Evolutionary conservation across 2,888 invertebrate genomes (phyloP), one percentile per base, ranked within the genome.

Genomic region (Tipula unca): DNA sequence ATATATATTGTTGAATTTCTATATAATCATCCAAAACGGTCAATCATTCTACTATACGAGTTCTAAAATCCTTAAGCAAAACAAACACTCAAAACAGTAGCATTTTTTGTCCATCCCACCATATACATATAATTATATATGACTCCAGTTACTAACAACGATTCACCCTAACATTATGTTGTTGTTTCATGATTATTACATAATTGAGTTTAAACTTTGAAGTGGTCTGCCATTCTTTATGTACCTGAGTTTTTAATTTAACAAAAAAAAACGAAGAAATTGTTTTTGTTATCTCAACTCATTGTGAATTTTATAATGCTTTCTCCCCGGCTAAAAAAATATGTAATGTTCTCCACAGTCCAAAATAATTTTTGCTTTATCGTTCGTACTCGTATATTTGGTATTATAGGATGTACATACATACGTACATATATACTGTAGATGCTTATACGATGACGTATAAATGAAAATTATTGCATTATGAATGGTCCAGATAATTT

Each of bases 171-270:
- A 69, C 69, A 69, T 69, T 25, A 69, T 69, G 69, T 25, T 69
- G 69, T 69, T 69, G 25, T 69, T 32, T 83, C 32, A 83, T 83
- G 83, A 35, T 83, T 35, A 83, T 83, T 83, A 83, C 83, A 83
- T 83, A 83, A 83, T 83, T 83, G 83, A 83, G 83, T 83, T 83
- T 83, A 83, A 83, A 83, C 83, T 83, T 35, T 83, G 83, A 83
- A 83, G 83, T 83, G 83, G 83, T 83, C 83, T 29, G 83, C 17
- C 83, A 32, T 32, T 83, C 69, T 69, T 69, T 69, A 25, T 25
- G 69, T 69, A 69, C 69, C 69, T 69, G 69, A 69, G 69, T 69
- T 69, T 69, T 69, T 69, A 69, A 69, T 69, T 69, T 69, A 69
- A 69, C 69, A 69, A 69, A 10, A 69, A 69, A n/a, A 69, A 69